Base-by-base conservation (phyloP, 2,113 vertebrate genomes). In the Mellivora capensis region DNA sequence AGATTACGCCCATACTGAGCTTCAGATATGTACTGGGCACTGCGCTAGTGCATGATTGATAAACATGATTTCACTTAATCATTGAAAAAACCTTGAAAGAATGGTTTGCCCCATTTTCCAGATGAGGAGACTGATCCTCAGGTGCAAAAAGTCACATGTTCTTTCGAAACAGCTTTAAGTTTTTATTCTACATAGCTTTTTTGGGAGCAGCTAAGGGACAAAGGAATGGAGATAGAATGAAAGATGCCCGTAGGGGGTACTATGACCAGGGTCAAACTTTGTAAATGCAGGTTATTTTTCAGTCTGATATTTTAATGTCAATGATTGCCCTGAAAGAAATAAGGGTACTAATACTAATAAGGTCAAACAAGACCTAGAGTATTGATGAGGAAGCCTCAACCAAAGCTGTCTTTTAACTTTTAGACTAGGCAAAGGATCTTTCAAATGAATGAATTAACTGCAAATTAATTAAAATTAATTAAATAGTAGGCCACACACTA, bases 381-480 rank as follows among this genome's bases (percentile, higher is more conserved):
- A 11, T 47, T 76, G 37, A 17, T 13, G 52, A 92, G 3, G 39
- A 82, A 96, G 25, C 52, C 29, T 87, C 69, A 31, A 59, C n/a
- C 37, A 77, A 87, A 71, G 54, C 79, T 64, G 17, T 44, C 44
- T 97, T 90, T 92, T 90, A 83, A 85, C 80, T 93, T 79, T 47
- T 39, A 62, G 62, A 87, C 25, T 49, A 82, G 61, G 20, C 25
- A 87, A 87, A 62, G 6, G 13, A 29, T 74, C 64, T 93, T 87
- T 95, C 39, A 89, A 86, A 96, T 77, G 44, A 85, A 87, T 86
- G 31, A 64, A 90, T 87, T 64, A 96, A 82, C 34, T 96, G 47
- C 20, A 87, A 77, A 92, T 96, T 97, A 94, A 93, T 96, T 96
- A 96, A 88, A 95, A 47, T 79, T 84, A 97, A 95, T 97, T 96